Conservation (phyloP, 2,888 invertebrate species). For the Folsomia manolachei region DNA sequence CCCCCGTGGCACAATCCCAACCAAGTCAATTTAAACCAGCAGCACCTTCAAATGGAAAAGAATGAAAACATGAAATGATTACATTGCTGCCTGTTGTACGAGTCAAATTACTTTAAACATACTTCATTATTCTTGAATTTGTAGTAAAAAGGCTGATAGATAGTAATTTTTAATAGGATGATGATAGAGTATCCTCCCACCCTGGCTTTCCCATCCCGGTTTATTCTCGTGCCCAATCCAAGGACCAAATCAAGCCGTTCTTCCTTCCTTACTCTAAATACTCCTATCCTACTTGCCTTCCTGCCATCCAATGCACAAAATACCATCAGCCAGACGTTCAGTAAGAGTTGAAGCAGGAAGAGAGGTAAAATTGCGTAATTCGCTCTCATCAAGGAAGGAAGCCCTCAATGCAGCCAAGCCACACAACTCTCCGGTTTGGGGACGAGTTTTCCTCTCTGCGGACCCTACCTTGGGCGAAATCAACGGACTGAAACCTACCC, state of each 20-base stretch:
- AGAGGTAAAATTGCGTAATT: conserved; percentile 22
- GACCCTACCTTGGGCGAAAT: conserved; percentile 18
- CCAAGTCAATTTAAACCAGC: neutral
- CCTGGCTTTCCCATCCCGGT: conserved; percentile 8
- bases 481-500: conserved; percentile 3
- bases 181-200: conserved; percentile 22
- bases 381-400: conserved; percentile 4
- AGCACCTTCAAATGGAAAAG: too few species aligned
- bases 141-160: conserved; percentile 5
- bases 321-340: neutral
- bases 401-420: too few species aligned
- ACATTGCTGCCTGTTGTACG: too few species aligned
- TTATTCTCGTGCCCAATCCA: conserved; percentile 16
- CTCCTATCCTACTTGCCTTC: conserved; percentile 4
- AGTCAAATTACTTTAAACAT: conserved; percentile 1
- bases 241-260: conserved; percentile 23
- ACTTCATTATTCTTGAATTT: conserved; percentile 7
- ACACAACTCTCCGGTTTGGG: conserved; percentile 11
- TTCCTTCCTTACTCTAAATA: too few species aligned
- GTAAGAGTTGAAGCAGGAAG: neutral
- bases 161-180: conserved; percentile 24
- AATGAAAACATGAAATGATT: too few species aligned
- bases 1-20: neutral
- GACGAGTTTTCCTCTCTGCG: conserved; percentile 10
- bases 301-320: neutral